Base-by-base conservation (phyloP, 2,888 invertebrate genomes). In the Patella pellucida region DNA sequence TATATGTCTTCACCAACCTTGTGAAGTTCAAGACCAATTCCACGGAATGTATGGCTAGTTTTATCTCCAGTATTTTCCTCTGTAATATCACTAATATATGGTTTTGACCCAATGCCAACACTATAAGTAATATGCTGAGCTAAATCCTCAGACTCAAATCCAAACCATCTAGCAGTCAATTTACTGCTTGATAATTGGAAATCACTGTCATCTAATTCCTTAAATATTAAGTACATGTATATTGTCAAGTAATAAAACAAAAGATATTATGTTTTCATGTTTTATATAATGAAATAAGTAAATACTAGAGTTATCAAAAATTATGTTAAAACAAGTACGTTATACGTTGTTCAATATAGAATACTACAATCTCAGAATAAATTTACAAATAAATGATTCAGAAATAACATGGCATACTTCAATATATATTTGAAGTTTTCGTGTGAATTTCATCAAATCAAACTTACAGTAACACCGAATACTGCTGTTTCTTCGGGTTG, bases 141-240 rank as follows among this genome's bases (percentile, higher is more conserved):
- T 15, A 23, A 62, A 23, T 62, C 19, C 1, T 81, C 79, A 69
- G 81, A 81, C 16, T 79, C 76, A 75, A 85, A 85, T 12, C 84
- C 84, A 50, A 76, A 77, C 85, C 85, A 85, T 27, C 79, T 67
- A 1, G 75, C 82, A n/a, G 78, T 72, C 27, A 82, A 67, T 11
- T 69, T 72, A 1, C 68, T 71, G 2, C 52, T 75, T 16, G 68
- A 75, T 41, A 78, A 73, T 27, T 80, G 81, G 69, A 79, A 79
- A 68, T 82, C 80, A 27, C 79, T 79, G 70, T 83, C 81, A 73
- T 79, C 79, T 54, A 80, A 23, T 62, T 62, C 62, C 62, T 62
- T 23, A 9, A 41, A 41, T 41, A 41, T 41, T 9, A 41, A 41
- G 41, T 41, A 9, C 9, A n/a, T n/a, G n/a, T n/a, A n/a, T n/a